These are phyloP conservation scores for Drosophila busckii DNA, from an alignment of 1,140 invertebrate species.

Conservation along the genomic window DNA sequence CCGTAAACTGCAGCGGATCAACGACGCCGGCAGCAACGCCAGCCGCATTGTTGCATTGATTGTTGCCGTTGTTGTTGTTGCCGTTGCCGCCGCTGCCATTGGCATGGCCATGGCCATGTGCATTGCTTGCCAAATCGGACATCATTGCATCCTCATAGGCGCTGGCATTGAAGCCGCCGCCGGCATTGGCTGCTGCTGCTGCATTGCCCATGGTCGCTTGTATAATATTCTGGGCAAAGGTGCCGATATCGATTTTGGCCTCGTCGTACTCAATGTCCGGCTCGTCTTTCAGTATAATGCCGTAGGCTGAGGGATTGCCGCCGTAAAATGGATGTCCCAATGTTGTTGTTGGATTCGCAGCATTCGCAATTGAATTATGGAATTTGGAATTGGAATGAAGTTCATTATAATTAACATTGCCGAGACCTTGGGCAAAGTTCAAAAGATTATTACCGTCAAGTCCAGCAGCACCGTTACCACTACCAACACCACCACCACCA, in stretches of 20 bases:
- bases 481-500: conserved; percentile 3
- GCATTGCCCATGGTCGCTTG: conserved; percentile 78
- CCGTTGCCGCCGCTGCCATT: conserved; percentile 61
- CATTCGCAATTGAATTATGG: conserved; percentile 76
- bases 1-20: conserved; percentile 89
- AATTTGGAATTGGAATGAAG: conserved; percentile 68
- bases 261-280: conserved; percentile 87
- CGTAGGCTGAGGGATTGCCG: conserved; percentile 87
- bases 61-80: conserved; percentile 71
- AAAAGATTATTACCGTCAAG: conserved; percentile 68
- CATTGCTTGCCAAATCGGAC: conserved; percentile 84
- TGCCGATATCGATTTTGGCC: conserved; percentile 84
- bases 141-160: conserved; percentile 87
- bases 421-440: conserved; percentile 62
- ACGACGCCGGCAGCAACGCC: conserved; percentile 68
- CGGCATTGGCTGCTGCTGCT: neutral
- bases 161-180: conserved; percentile 81
- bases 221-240: conserved; percentile 75
- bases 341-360: neutral
- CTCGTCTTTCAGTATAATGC: conserved; percentile 87
- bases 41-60: neutral
- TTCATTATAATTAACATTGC: conserved; percentile 54
- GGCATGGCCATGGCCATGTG: conserved; percentile 73
- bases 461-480: conserved; percentile 14
- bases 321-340: conserved; percentile 85